phyloP scores from a whole-genome alignment of 2,888 invertebrate species.

The Acanthosoma haemorrhoidale region DNA sequence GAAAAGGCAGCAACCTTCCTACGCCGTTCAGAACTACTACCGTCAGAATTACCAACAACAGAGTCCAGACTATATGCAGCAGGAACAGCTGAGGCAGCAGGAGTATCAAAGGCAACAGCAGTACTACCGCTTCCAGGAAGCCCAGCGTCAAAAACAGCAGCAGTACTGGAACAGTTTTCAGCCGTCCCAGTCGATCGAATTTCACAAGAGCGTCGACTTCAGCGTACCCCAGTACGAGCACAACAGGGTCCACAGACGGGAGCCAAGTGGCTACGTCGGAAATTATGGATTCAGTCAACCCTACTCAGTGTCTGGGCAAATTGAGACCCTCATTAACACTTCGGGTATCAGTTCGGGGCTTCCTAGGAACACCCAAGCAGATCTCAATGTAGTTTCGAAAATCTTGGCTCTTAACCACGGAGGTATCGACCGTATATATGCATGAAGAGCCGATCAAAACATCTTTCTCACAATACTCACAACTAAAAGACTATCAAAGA shows the following conservation, averaged over 20 bases:
- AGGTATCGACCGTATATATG: slow-evolving; percentile 41
- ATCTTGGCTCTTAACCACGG: slow-evolving; percentile 74
- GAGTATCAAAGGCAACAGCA: slow-evolving; percentile 42
- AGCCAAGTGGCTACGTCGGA: slow-evolving; percentile 48
- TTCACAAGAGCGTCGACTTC: slow-evolving; percentile 41
- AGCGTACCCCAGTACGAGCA: slow-evolving; percentile 41
- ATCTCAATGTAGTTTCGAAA: slow-evolving; percentile 74
- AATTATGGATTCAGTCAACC: slow-evolving; percentile 49
- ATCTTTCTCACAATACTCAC: no score
- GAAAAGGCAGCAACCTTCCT: slow-evolving; percentile 19
- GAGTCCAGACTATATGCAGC: slow-evolving; percentile 40
- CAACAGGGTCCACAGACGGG: slow-evolving; percentile 47
- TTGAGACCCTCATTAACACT: slow-evolving; percentile 29
- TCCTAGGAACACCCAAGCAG: slow-evolving; percentile 57
- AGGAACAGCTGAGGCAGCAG: slow-evolving; percentile 38
- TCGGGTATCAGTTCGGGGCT: slow-evolving; percentile 18
- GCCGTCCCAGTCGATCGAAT: slow-evolving; percentile 40
- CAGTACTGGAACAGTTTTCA: slow-evolving; percentile 24
- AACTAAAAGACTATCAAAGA: no score
- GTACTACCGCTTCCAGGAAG: slow-evolving; percentile 38
- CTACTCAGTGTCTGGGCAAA: slow-evolving; percentile 31
- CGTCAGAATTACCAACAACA: not conserved
- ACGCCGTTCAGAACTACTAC: not conserved
- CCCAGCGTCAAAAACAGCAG: not conserved
- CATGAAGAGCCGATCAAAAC: no score